These are phyloP conservation scores for Dryas iulia DNA, from an alignment of 1,140 invertebrate species.

Conservation along the genomic window DNA sequence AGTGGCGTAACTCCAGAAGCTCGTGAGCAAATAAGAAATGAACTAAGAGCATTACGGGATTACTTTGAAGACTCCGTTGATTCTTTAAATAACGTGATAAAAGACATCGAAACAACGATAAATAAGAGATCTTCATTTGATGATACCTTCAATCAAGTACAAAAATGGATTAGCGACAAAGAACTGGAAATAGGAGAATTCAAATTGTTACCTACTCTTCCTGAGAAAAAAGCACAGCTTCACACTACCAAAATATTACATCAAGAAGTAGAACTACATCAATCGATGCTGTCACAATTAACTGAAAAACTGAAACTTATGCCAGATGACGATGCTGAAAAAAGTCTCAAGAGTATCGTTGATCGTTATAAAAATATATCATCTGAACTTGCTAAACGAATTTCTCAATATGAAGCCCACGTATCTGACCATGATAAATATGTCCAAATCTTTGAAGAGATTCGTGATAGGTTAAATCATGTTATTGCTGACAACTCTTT, in stretches of 20 bases:
- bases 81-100: constrained; percentile 90
- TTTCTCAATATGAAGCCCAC: constrained; percentile 85
- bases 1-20: constrained; percentile 92
- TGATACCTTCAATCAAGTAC: constrained; percentile 91
- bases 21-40: constrained; percentile 90
- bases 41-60: constrained; percentile 90
- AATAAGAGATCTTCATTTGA: constrained; percentile 94
- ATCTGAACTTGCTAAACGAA: constrained; percentile 84
- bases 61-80: constrained; percentile 92
- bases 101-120: constrained; percentile 91
- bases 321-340: constrained; percentile 87
- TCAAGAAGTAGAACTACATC: constrained; percentile 91
- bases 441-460: constrained; percentile 87
- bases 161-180: constrained; percentile 90
- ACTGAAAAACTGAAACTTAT: constrained; percentile 87
- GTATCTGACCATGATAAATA: constrained; percentile 92
- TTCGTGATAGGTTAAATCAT: constrained; percentile 87
- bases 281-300: constrained; percentile 88
- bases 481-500: constrained; percentile 85
- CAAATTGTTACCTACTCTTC: constrained; percentile 87
- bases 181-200: constrained; percentile 85
- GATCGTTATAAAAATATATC: constrained; percentile 86
- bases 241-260: constrained; percentile 87
- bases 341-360: constrained; percentile 85
- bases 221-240: constrained; percentile 92